Evolutionary conservation across 2,888 invertebrate genomes (phyloP).

Genomic region (Thalpophila matura): DNA sequence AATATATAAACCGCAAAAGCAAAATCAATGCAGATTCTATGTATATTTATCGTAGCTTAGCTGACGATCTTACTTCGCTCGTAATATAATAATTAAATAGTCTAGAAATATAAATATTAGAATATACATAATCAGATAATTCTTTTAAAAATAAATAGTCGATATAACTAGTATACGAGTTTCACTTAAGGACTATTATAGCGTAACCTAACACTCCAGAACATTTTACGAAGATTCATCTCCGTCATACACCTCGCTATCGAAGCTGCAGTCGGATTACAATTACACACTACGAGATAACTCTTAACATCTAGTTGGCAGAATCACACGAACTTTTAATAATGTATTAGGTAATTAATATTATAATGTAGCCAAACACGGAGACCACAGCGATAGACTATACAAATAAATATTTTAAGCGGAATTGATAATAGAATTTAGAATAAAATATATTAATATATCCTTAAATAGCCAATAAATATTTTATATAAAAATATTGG

Average conservation of each 20-base stretch:
- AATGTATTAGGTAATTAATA: conserved; percentile 45
- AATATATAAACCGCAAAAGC: conserved; percentile 23
- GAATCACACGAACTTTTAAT: conserved; percentile 68
- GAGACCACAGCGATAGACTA: conserved; percentile 67
- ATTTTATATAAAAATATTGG: conserved; percentile 66
- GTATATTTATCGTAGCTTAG: conserved; percentile 35
- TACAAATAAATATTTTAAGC: conserved; percentile 60
- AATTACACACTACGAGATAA: conserved; percentile 70
- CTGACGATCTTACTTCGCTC: conserved; percentile 56
- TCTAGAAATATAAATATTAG: conserved; percentile 54
- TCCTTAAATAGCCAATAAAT: conserved; percentile 59
- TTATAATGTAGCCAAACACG: conserved; percentile 58
- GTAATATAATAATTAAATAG: conserved; percentile 60
- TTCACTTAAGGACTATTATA: conserved; percentile 58
- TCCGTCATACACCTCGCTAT: conserved; percentile 50
- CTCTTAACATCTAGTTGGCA: conserved; percentile 74
- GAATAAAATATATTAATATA: conserved; percentile 57
- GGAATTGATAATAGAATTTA: conserved; percentile 47
- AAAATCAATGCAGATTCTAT: conserved; percentile 23
- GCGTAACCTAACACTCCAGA: conserved; percentile 46
- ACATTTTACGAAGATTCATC: conserved; percentile 29
- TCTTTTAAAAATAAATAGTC: conserved; percentile 54
- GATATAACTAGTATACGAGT: conserved; percentile 65
- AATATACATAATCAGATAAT: conserved; percentile 55
- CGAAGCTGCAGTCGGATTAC: conserved; percentile 79